These are phyloP conservation scores for Dallia pectoralis DNA, from an alignment of 2,797 vertebrate species.

Conservation along the genomic window DNA sequence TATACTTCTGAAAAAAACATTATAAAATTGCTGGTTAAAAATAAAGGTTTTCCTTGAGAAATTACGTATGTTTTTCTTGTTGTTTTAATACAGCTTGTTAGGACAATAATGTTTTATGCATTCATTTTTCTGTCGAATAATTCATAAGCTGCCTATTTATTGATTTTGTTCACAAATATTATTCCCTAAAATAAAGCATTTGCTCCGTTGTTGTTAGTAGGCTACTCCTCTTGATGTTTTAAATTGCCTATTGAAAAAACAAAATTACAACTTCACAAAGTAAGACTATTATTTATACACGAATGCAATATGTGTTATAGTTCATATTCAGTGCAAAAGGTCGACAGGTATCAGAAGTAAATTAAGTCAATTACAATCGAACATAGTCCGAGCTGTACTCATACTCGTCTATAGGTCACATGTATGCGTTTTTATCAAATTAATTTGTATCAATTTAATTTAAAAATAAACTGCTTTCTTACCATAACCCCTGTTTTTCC, in stretches of 20 bases:
- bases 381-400: background rate
- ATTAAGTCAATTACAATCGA: background rate
- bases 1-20: no score
- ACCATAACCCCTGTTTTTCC: constrained; percentile 47
- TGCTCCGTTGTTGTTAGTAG: background rate
- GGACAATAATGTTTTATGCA: no score
- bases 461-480: constrained; percentile 13
- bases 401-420: background rate
- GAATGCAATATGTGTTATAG: background rate
- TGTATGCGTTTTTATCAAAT: background rate
- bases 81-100: no score
- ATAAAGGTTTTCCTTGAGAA: no score
- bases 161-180: background rate
- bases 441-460: background rate
- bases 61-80: background rate
- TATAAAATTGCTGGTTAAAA: no score
- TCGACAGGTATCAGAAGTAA: background rate
- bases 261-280: background rate
- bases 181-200: background rate
- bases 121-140: background rate
- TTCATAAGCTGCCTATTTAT: background rate
- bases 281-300: background rate
- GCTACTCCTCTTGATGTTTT: background rate
- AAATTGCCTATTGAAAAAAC: background rate
- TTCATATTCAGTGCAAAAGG: background rate